Base-by-base conservation (phyloP, 2,113 vertebrate species). In the Cyprinodon tularosa region DNA sequence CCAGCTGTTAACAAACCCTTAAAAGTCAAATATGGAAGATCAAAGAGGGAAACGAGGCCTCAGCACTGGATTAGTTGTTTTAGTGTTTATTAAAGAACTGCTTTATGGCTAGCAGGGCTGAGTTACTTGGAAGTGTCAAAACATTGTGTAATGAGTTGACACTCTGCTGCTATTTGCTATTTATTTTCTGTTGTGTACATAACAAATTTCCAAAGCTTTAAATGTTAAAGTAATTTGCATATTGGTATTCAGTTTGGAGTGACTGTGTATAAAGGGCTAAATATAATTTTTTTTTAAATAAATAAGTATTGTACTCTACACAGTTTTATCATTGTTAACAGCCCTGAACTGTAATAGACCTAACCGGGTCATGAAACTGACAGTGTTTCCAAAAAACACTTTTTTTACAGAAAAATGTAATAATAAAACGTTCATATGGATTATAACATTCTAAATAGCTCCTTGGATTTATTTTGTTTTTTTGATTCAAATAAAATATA, bases 1-100 rank as follows among this genome's bases (percentile, higher is more conserved):
- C 81, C 84, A 68, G 77, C 78, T 72, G 74, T 71, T 78, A 79
- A 80, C 68, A 37, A 62, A 20, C 38, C 53, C 37, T 42, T 20
- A 81, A 50, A 53, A 42, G 42, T 44, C 17, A 11, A 42, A 63
- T 48, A 39, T 3, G 48, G 64, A 12, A 66, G 38, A 60, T 62
- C 38, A 67, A 63, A 4, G 0, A 48, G 68, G 57, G 13, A 70
- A 59, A 74, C 22, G 38, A 37, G 42, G 67, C 37, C 1, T 22
- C 29, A 75, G 37, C 59, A n/a, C 20, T 37, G 29, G 78, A 61
- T 39, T 61, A 14, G 12, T 14, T 50, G 39, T 68, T 53, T 39
- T 53, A 12, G 15, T 60, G 53, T 42, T 60, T 20, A 60, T 70
- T 5, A 22, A 42, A 53, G 15, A 68, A 12, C 45, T 36, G 42